A percentile compares a stretch with the other conserved stretches of the same genome.
phyloP scores from a whole-genome alignment of 1,140 invertebrate genomes.

The Hetaerina americana region DNA sequence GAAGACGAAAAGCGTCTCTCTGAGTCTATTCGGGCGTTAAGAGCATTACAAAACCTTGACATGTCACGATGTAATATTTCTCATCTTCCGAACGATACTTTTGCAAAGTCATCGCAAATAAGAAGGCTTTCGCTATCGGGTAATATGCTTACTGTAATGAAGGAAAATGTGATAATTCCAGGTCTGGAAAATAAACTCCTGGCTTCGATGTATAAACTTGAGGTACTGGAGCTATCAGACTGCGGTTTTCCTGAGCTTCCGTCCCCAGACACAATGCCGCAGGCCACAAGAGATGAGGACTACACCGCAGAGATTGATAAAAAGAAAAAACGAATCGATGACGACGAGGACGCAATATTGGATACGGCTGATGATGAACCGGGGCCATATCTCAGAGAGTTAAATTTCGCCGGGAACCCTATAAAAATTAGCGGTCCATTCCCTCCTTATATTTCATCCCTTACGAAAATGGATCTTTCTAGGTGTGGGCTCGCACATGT shows the following conservation, averaged over 20 bases:
- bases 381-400: constrained; percentile 35
- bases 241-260: constrained; percentile 45
- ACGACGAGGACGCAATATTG: background rate
- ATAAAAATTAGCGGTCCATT: constrained; percentile 35
- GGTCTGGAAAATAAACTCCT: constrained; percentile 54
- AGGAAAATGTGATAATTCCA: constrained; percentile 40
- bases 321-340: background rate
- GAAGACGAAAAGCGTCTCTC: background rate
- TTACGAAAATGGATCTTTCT: constrained; percentile 49
- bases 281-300: background rate
- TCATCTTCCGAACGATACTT: constrained; percentile 46
- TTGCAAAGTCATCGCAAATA: constrained; percentile 50
- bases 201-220: constrained; percentile 47
- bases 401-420: constrained; percentile 55
- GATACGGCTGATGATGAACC: background rate
- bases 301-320: background rate
- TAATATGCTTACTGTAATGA: constrained; percentile 50
- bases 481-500: constrained; percentile 46
- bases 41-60: background rate
- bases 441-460: constrained; percentile 31
- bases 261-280: background rate
- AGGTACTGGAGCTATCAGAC: constrained; percentile 50
- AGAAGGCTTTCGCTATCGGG: constrained; percentile 48
- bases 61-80: background rate
- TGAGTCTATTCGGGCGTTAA: background rate